These are phyloP conservation scores for Rhinolophus ferrumequinum DNA, from an alignment of 2,113 vertebrate species.

Conservation along the genomic window DNA sequence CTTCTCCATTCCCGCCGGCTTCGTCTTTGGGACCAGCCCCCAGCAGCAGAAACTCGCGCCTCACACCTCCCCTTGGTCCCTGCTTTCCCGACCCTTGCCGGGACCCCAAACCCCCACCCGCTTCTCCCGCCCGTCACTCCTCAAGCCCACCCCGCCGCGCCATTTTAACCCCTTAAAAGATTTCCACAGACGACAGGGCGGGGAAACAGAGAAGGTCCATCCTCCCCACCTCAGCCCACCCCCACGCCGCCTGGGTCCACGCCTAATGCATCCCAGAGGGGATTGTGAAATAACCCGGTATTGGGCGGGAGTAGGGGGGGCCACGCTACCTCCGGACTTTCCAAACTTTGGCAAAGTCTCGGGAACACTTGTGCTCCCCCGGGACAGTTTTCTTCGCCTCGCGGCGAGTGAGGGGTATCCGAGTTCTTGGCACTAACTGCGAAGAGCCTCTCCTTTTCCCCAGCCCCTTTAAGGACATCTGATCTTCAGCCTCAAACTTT, in stretches of 20 bases:
- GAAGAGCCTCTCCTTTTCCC: not conserved
- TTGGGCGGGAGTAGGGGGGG: not conserved
- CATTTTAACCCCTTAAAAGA: slow-evolving; percentile 27
- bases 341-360: slow-evolving; percentile 32
- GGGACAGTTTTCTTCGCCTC: slow-evolving; percentile 21
- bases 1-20: not conserved
- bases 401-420: slow-evolving; percentile 23
- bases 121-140: not conserved
- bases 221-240: not conserved
- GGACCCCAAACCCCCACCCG: slow-evolving; percentile 1
- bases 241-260: not conserved
- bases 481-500: slow-evolving; percentile 48
- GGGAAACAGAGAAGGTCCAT: not conserved
- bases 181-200: not conserved
- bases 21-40: not conserved
- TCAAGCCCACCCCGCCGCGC: not conserved
- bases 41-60: not conserved
- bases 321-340: not conserved
- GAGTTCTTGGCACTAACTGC: slow-evolving; percentile 20
- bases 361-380: slow-evolving; percentile 45
- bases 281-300: slow-evolving; percentile 39
- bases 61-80: slow-evolving; percentile 3
- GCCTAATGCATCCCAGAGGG: not conserved
- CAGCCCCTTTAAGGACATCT: slow-evolving; percentile 49
- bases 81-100: slow-evolving; percentile 46